A percentile compares a stretch with the other conserved stretches of the same genome.
Evolutionary conservation across 1,140 invertebrate species (phyloP).

Genomic region (Ditylenchus dipsaci): DNA sequence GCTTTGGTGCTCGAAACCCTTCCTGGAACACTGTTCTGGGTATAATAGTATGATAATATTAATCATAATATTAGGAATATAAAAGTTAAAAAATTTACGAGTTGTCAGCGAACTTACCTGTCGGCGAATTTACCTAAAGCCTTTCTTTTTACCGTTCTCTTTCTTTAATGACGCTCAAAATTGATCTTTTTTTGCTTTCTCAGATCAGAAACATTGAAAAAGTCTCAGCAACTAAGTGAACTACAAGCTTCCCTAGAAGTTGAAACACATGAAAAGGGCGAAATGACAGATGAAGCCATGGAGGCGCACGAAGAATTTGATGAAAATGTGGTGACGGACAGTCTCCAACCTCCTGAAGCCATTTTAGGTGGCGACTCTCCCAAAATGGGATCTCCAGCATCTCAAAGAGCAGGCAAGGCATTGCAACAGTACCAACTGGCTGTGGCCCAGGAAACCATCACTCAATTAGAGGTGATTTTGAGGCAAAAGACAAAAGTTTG

Average conservation of each 20-base stretch:
- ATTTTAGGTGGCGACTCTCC: neutral
- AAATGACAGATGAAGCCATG: constrained; percentile 7
- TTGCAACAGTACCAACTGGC: constrained; percentile 20
- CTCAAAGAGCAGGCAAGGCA: neutral
- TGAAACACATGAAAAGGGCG: neutral
- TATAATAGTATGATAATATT: too few species aligned
- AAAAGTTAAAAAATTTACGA: too few species aligned
- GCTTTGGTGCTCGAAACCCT: too few species aligned
- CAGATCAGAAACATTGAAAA: neutral
- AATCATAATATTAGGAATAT: too few species aligned
- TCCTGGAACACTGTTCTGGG: too few species aligned
- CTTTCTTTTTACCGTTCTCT: too few species aligned
- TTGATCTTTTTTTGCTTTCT: neutral
- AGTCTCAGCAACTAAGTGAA: neutral
- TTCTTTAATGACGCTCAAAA: neutral
- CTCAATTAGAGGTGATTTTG: constrained; percentile 43
- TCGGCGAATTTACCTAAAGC: too few species aligned
- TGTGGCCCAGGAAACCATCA: constrained; percentile 35
- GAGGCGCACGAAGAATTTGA: neutral
- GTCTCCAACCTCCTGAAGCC: constrained; percentile 1
- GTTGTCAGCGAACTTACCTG: too few species aligned
- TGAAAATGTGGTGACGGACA: neutral
- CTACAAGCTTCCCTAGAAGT: neutral
- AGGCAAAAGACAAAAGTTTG: too few species aligned
- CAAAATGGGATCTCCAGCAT: neutral